Percentiles rank a stretch among this genome's conserved stretches.
These are phyloP conservation scores for Macrotus californicus DNA, from an alignment of 2,113 vertebrate species.

Conservation along the genomic window DNA sequence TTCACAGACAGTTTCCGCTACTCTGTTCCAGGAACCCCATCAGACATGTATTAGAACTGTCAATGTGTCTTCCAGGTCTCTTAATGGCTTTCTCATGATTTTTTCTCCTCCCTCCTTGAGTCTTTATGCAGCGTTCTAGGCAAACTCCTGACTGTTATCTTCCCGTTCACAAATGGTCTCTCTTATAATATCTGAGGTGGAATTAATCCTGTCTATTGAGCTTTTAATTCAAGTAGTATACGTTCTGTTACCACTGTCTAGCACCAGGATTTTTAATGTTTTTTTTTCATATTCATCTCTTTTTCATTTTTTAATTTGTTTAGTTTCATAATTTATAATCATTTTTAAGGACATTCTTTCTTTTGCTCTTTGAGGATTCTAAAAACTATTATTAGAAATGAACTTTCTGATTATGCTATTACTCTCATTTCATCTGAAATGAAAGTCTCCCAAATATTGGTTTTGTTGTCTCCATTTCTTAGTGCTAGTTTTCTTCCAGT, in stretches of 20 bases:
- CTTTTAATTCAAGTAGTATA: background rate
- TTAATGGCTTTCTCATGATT: background rate
- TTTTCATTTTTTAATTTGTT: background rate
- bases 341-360: background rate
- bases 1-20: background rate
- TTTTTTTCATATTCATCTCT: background rate
- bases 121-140: background rate
- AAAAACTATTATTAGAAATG: background rate
- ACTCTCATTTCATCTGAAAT: background rate
- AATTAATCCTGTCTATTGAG: background rate
- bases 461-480: background rate
- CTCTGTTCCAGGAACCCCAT: background rate
- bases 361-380: background rate
- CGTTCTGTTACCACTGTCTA: background rate
- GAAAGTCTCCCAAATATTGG: background rate
- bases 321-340: background rate
- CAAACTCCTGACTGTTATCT: background rate
- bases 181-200: background rate
- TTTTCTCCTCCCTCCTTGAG: background rate
- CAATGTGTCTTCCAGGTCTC: background rate
- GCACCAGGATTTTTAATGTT: background rate
- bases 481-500: background rate
- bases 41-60: background rate
- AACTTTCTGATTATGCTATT: background rate
- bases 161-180: background rate